Conservation (phyloP, 1,140 invertebrate genomes). For the Adelges cooleyi region DNA sequence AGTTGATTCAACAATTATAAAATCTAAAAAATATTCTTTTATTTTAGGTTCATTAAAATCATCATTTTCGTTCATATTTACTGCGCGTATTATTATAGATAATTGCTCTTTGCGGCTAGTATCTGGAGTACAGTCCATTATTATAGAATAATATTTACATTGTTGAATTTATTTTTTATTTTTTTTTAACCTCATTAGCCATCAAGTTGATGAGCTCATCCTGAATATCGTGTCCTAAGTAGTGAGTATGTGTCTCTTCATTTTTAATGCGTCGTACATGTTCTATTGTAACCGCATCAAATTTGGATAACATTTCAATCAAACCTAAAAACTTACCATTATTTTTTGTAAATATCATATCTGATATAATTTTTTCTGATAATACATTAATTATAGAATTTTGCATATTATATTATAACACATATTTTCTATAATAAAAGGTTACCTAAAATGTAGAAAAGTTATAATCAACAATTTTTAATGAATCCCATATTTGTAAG, state of each 20-base stretch:
- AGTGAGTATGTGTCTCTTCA: not conserved
- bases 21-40: not conserved
- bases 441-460: too few species aligned
- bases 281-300: not conserved
- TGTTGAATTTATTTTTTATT: not conserved
- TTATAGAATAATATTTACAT: slow-evolving; percentile 26
- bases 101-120: not conserved
- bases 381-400: too few species aligned
- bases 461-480: too few species aligned
- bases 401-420: too few species aligned
- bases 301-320: not conserved
- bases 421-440: too few species aligned
- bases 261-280: not conserved
- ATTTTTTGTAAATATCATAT: not conserved
- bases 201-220: not conserved
- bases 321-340: not conserved
- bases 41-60: not conserved
- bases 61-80: not conserved
- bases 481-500: too few species aligned
- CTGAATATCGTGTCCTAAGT: not conserved
- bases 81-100: not conserved
- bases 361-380: too few species aligned
- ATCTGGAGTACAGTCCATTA: slow-evolving; percentile 1
- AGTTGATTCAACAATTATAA: slow-evolving; percentile 6
- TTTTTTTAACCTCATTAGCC: not conserved